Evolutionary conservation across 2,888 invertebrate genomes (phyloP).

Genomic region (Steinernema scapterisci): DNA sequence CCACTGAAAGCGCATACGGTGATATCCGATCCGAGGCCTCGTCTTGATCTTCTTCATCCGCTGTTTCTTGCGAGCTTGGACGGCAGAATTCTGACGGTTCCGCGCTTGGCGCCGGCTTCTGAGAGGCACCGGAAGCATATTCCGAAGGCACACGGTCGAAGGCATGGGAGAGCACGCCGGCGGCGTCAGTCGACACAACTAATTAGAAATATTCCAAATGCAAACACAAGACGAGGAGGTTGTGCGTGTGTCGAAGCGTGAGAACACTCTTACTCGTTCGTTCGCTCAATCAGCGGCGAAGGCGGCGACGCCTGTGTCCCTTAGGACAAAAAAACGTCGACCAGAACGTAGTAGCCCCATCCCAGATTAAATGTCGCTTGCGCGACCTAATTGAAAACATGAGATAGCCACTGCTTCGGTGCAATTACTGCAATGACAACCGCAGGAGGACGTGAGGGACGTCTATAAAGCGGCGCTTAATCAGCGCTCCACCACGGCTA

Average conservation of each 20-base stretch:
- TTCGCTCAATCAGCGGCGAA: slow-evolving; percentile 30
- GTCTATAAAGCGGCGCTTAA: slow-evolving; percentile 25
- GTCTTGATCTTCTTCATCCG: slow-evolving; percentile 8
- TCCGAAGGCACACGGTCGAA: not conserved
- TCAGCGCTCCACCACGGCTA: slow-evolving; percentile 17
- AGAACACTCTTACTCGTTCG: slow-evolving; percentile 33
- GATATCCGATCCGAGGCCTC: not conserved
- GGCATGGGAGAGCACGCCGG: not conserved
- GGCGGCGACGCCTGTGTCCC: slow-evolving; percentile 31
- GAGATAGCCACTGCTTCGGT: slow-evolving; percentile 29
- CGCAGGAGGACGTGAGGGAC: not conserved
- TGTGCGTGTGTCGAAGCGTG: slow-evolving; percentile 32
- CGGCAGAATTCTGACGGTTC: not conserved
- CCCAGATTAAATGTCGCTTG: slow-evolving; percentile 31
- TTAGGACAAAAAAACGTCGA: slow-evolving; percentile 30
- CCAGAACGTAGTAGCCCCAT: slow-evolving; percentile 31
- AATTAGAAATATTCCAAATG: slow-evolving; percentile 31
- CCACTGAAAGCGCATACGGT: not conserved
- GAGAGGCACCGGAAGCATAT: not conserved
- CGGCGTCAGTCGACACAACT: slow-evolving; percentile 22
- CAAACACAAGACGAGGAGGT: slow-evolving; percentile 32
- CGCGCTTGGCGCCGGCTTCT: slow-evolving; percentile 9
- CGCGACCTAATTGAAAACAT: slow-evolving; percentile 33
- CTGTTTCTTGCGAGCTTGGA: slow-evolving; percentile 13
- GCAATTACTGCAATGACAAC: slow-evolving; percentile 32